Evolutionary conservation across 1,140 invertebrate genomes (phyloP), one percentile per base, ranked within the genome.

Genomic region (Chrysoperla carnea): DNA sequence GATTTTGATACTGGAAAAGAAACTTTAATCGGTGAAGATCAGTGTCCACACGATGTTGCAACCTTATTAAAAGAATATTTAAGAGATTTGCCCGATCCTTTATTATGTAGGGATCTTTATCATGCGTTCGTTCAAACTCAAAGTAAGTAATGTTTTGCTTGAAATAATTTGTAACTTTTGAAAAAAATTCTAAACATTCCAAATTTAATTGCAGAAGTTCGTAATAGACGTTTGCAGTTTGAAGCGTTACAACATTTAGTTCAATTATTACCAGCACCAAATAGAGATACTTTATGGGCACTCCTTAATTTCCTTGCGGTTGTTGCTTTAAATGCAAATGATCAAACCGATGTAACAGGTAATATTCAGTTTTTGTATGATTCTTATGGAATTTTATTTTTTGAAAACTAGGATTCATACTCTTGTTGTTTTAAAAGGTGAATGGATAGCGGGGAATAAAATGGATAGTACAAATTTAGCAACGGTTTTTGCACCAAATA

Each of bases 21-120:
- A 49, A 76, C 80, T 4, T 68, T 74, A 41, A 68, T 94, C 49
- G 79, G 80, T 28, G 67, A 77, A 6, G 80, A 87, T 36, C 78
- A 82, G 47, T 87, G 85, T 66, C 86, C 87, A 0, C 89, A 94
- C 56, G 91, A 96, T 57, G 84, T 95, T 13, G 90, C 88, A 4
- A 84, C 87, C 1, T 66, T 96, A 14, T 67, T 95, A 1, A 96
- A 96, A 58, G 90, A 95, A 58, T 94, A 84, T 64, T 79, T 95
- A 48, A 69, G 91, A 23, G 91, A 95, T 59, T 64, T 96, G 36
- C 90, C 91, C 0, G 90, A 96, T 57, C 86, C 91, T 4, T 64
- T 96, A 13, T 72, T 96, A 1, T 92, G 88, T 50, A 71, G 80
- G 48, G 82, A 89, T 55, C 70, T 95, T 1, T 94, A 94, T 58